Conservation (phyloP, 2,113 vertebrate genomes). For the Stegastes partitus region DNA sequence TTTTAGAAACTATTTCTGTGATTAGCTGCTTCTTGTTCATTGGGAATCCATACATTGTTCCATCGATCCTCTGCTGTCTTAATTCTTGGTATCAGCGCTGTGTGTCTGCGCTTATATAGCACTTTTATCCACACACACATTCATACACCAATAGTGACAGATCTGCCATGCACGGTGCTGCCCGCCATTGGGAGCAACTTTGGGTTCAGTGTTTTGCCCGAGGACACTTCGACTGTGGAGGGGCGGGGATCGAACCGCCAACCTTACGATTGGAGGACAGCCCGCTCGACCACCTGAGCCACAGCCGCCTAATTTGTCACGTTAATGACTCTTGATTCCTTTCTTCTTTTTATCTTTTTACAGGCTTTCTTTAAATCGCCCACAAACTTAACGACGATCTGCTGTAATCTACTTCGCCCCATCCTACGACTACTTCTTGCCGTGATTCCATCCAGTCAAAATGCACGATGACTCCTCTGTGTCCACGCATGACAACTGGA, state of each 20-base stretch:
- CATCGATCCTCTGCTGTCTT: not conserved
- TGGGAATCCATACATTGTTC: too few species aligned
- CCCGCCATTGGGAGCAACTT: too few species aligned
- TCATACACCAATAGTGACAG: too few species aligned
- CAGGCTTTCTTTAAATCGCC: slow-evolving; percentile 95
- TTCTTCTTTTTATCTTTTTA: slow-evolving; percentile 89
- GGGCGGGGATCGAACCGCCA: too few species aligned
- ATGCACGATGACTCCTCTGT: slow-evolving; percentile 97
- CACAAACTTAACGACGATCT: slow-evolving; percentile 88
- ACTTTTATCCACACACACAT: too few species aligned
- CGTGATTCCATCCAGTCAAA: slow-evolving; percentile 94
- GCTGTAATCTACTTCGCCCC: slow-evolving; percentile 78
- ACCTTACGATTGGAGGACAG: too few species aligned
- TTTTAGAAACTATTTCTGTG: not conserved
- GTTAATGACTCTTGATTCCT: slow-evolving; percentile 84
- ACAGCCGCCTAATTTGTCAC: slow-evolving; percentile 51
- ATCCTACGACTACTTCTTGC: too few species aligned
- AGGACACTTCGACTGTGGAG: too few species aligned
- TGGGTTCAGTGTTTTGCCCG: too few species aligned
- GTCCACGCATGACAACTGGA: slow-evolving; percentile 87
- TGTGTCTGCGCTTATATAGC: slow-evolving; percentile 27
- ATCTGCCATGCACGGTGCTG: slow-evolving; percentile 53
- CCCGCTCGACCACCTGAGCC: too few species aligned
- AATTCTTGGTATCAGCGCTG: slow-evolving; percentile 32
- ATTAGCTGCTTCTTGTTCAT: not conserved